Evolutionary conservation across 1,140 invertebrate genomes (phyloP), one percentile per base, ranked within the genome.

Genomic region (Cephus cinctus): DNA sequence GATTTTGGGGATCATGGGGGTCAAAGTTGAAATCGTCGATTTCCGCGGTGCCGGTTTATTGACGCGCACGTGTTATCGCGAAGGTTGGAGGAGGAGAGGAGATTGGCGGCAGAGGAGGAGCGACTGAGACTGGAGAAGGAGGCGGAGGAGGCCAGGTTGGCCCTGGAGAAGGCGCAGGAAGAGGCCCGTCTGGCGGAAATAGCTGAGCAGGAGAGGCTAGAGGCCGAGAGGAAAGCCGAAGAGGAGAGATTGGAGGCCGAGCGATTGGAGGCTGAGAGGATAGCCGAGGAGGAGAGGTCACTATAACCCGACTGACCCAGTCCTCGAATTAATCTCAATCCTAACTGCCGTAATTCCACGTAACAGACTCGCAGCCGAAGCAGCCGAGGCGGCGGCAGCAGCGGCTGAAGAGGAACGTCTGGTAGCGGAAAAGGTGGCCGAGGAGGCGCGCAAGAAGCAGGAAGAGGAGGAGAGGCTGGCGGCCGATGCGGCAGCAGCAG

Each of bases 171-270:
- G 35, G 65, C 64, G 3, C 66, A 70, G 18, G 63, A 67, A 46
- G 64, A 67, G 14, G 54, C 52, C 27, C 62, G 72, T 36, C 45
- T 66, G 1, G 49, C 56, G 5, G 71, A 75, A 53, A 74, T 76
- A 25, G 59, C 64, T 1, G 72, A 73, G 16, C 67, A 69, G 18
- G 74, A 76, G 43, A 65, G 62, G 22, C 49, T 57, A 12, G 72
- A 66, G 41, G 65, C 53, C 4, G 64, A 71, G 40, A 70, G 72
- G 34, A 58, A 65, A 45, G 54, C 43, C 0, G 62, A 75, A 32
- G 70, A 75, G 40, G 57, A 44, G 3, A 71, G 67, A 36, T 43
- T 64, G 2, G 65, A 73, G 43, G 62, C 56, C 5, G 60, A 67
- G 4, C 67, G 55, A 2, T 11, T 57, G 8, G 67, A 73, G 40